Conservation (phyloP, 2,888 invertebrate genomes). For the Tenthredo notha region DNA sequence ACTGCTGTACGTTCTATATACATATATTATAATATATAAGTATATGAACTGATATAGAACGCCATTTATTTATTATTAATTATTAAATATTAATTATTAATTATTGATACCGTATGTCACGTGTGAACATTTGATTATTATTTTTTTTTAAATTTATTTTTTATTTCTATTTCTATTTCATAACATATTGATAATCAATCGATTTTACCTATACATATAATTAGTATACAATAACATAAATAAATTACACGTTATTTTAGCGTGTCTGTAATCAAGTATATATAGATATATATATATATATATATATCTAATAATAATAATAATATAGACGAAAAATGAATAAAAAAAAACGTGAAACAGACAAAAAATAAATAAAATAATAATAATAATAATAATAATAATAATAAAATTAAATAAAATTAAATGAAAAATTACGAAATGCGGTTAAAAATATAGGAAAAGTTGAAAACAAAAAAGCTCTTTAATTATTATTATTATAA, state of each 20-base stretch:
- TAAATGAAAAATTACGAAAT: background rate
- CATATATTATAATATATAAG: background rate
- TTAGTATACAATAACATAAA: background rate
- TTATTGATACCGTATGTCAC: background rate
- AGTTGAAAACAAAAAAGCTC: background rate
- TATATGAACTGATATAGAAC: background rate
- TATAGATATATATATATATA: too few species aligned
- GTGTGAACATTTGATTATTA: background rate
- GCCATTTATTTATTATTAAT: background rate
- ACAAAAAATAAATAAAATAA: background rate
- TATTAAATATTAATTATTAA: background rate
- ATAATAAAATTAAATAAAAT: slow-evolving; percentile 6
- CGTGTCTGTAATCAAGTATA: background rate
- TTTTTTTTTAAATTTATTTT: background rate
- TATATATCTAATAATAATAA: too few species aligned
- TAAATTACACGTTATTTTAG: background rate
- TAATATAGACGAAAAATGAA: background rate
- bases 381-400: background rate
- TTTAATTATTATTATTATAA: background rate
- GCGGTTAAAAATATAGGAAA: background rate
- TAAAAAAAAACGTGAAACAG: background rate
- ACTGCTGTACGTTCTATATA: slow-evolving; percentile 44
- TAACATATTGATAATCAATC: too few species aligned
- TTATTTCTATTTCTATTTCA: background rate
- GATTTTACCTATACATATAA: background rate